Conservation (phyloP, 92 coral and sea anemone species). For the Umimayanthus chanpuru region DNA sequence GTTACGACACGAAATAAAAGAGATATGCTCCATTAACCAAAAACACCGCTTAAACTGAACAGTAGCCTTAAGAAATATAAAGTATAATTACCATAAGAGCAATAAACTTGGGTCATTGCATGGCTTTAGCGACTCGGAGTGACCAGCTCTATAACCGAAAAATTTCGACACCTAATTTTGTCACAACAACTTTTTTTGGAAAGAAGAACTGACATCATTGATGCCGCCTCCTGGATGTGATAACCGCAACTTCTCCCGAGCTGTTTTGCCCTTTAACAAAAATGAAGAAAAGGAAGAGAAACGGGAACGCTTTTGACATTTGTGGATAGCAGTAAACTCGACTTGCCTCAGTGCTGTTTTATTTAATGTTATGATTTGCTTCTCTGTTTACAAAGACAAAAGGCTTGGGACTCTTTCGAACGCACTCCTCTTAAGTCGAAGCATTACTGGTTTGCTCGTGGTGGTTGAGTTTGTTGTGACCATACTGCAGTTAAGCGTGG, state of each 20-base stretch:
- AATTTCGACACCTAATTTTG: neutral
- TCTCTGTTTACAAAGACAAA: constrained; percentile 29
- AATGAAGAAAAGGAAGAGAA: neutral
- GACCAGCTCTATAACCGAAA: neutral
- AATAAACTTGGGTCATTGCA: too few species aligned
- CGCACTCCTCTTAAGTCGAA: constrained; percentile 21
- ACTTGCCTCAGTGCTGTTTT: constrained; percentile 7
- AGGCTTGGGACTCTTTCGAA: constrained; percentile 30
- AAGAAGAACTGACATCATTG: neutral
- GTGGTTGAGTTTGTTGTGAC: neutral
- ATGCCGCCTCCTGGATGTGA: neutral
- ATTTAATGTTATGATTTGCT: constrained; percentile 15
- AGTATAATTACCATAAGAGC: neutral
- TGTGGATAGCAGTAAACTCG: neutral
- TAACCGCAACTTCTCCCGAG: neutral
- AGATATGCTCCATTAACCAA: too few species aligned
- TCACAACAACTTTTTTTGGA: neutral
- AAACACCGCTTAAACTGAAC: too few species aligned
- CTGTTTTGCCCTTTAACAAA: neutral
- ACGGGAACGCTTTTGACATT: neutral
- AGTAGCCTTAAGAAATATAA: too few species aligned
- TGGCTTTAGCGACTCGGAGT: neutral
- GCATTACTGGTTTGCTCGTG: constrained; percentile 20
- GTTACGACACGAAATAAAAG: neutral
- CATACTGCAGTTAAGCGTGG: neutral